These are phyloP conservation scores for Myotis lucifugus DNA, from an alignment of 2,113 vertebrate species.

Conservation along the genomic window DNA sequence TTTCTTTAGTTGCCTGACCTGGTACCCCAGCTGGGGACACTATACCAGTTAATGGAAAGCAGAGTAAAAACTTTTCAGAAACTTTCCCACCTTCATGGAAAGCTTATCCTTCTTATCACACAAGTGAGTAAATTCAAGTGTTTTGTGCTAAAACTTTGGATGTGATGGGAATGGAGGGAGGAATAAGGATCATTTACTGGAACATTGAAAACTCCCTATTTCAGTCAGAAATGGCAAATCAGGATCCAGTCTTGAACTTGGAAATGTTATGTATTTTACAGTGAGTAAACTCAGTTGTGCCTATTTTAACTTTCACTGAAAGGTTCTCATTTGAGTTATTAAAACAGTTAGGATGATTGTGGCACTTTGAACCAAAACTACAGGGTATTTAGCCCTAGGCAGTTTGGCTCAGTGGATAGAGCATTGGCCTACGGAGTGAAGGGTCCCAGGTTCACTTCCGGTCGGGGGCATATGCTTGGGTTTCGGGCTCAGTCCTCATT, in stretches of 20 bases:
- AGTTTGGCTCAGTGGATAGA: too few relatives aligned
- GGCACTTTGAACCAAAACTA: neutral
- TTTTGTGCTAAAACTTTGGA: neutral
- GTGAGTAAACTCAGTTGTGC: neutral
- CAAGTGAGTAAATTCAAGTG: slow-evolving; percentile 87
- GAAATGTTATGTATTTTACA: neutral
- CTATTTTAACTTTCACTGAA: neutral
- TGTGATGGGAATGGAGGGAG: neutral
- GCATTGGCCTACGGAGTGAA: too few relatives aligned
- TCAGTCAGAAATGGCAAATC: neutral
- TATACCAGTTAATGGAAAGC: slow-evolving; percentile 97
- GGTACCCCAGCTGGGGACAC: slow-evolving; percentile 91
- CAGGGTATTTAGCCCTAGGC: neutral
- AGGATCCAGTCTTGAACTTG: neutral
- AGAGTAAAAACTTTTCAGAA: slow-evolving; percentile 96
- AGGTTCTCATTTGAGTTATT: neutral
- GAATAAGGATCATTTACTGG: neutral
- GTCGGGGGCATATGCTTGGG: too few relatives aligned
- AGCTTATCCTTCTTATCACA: slow-evolving; percentile 93
- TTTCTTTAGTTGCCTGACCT: slow-evolving; percentile 92
- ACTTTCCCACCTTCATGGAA: slow-evolving; percentile 94
- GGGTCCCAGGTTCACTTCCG: too few relatives aligned
- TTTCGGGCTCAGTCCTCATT: too few relatives aligned
- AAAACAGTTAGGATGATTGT: neutral
- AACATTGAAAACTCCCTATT: neutral